Base-by-base conservation (phyloP, 2,888 invertebrate species). In the Drosophila subsilvestris region DNA sequence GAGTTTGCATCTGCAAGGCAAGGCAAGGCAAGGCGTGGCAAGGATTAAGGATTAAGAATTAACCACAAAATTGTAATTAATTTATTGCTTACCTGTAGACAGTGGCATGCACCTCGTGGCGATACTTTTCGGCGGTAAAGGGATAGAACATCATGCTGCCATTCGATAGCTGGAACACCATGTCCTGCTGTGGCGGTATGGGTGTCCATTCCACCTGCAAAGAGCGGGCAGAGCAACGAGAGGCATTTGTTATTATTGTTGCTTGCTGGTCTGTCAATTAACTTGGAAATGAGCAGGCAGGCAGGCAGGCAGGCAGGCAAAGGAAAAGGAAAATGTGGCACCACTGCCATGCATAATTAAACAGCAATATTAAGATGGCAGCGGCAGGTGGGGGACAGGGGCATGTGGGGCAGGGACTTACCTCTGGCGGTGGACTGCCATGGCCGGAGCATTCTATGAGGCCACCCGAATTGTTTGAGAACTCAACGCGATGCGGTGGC, bases 111-210 rank as follows among this genome's bases (percentile, higher is more conserved):
- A 98, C 95, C 91, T 97, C 96, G 88, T 96, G 95, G 54, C 96
- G 94, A 93, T 96, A 97, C 82, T 94, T 94, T 83, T 96, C 96
- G 56, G 95, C 95, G 9, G 96, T 94, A 92, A 98, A 98, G 4
- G 98, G 96, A 74, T 95, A 94, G 92, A 98, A 96, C 92, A 96
- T 95, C 91, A 98, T 94, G 59, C 97, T 97, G 77, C 98, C 97
- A 92, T 98, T 97, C 74, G 95, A 93, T 84, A 96, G 94, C 86
- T 96, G 94, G 90, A 95, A 93, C 54, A 97, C 95, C 80, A 97
- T 93, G 79, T 96, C 96, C 68, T 95, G 94, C 76, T 95, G 93
- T 82, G 95, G 93, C 71, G 93, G 93, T 86, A 93, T 96, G 48
- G 95, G 94, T 60, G 96, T 93, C 97, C 97, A 97, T 92, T 96